A percentile compares a stretch with the other conserved stretches of the same genome.
Evolutionary conservation across 2,113 vertebrate species (phyloP).

Genomic region (Lipophrys pholis): DNA sequence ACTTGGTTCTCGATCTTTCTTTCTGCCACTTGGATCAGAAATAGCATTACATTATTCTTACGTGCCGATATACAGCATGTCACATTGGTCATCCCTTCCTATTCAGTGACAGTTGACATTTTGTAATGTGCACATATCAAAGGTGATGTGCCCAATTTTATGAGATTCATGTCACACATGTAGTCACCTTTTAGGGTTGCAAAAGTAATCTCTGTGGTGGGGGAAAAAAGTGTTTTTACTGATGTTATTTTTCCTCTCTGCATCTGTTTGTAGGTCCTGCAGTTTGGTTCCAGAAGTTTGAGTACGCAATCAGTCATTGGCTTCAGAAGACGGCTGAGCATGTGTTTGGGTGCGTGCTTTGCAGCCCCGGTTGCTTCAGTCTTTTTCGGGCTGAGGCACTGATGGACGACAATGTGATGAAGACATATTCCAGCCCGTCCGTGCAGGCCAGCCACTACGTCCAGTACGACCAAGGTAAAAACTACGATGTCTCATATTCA

Average conservation of each 20-base stretch:
- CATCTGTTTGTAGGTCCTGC: conserved; percentile 68
- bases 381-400: conserved; percentile 80
- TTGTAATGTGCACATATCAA: too few relatives aligned
- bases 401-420: conserved; percentile 84
- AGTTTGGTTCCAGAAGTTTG: conserved; percentile 87
- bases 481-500: background rate
- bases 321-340: conserved; percentile 84
- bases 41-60: too few relatives aligned
- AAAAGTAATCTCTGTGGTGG: too few relatives aligned
- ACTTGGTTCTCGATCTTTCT: too few relatives aligned
- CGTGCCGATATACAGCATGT: too few relatives aligned
- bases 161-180: too few relatives aligned
- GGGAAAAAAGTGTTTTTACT: background rate
- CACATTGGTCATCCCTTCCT: too few relatives aligned
- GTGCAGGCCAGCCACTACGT: conserved; percentile 71
- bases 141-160: too few relatives aligned
- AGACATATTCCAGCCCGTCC: conserved; percentile 76
- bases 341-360: conserved; percentile 80
- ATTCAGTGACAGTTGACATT: too few relatives aligned
- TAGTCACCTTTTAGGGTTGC: too few relatives aligned
- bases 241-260: background rate
- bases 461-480: conserved; percentile 79
- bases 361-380: conserved; percentile 84
- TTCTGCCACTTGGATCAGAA: too few relatives aligned
- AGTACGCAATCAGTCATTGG: conserved; percentile 84